Evolutionary conservation across 2,888 invertebrate genomes (phyloP).

Genomic region (Catotricha subobsoleta): DNA sequence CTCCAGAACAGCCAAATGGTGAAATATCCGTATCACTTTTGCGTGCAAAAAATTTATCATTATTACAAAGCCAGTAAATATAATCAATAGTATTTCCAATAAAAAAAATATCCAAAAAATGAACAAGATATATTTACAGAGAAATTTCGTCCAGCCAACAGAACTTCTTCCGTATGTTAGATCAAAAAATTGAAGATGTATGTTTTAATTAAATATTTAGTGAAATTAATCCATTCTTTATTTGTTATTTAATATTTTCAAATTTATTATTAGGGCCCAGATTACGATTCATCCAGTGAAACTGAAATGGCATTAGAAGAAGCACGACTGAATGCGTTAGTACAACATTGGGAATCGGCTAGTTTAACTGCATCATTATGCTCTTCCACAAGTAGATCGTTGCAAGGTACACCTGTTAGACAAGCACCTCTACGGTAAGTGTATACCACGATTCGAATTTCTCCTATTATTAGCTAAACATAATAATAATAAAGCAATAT

Average conservation of each 20-base stretch:
- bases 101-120: neutral
- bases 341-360: conserved; percentile 61
- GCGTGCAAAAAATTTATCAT: conserved; percentile 33
- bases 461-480: too few relatives aligned
- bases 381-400: conserved; percentile 34
- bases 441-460: neutral
- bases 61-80: conserved; percentile 37
- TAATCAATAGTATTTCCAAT: conserved; percentile 5
- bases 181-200: conserved; percentile 68
- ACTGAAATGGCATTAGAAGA: conserved; percentile 51
- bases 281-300: conserved; percentile 63
- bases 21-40: conserved; percentile 28
- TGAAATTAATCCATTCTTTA: neutral
- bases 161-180: conserved; percentile 85
- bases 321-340: conserved; percentile 44
- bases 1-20: conserved; percentile 23
- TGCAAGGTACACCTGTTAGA: conserved; percentile 34
- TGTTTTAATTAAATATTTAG: neutral
- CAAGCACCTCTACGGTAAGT: conserved; percentile 20
- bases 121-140: conserved; percentile 34
- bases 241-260: neutral
- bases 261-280: conserved; percentile 43
- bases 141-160: conserved; percentile 78
- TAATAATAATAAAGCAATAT: too few relatives aligned
- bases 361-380: conserved; percentile 37